A percentile compares a stretch with the other conserved stretches of the same genome.
Conservation (phyloP, 35 echinoderm and acorn worm genomes). For the Amphiura filiformis region DNA sequence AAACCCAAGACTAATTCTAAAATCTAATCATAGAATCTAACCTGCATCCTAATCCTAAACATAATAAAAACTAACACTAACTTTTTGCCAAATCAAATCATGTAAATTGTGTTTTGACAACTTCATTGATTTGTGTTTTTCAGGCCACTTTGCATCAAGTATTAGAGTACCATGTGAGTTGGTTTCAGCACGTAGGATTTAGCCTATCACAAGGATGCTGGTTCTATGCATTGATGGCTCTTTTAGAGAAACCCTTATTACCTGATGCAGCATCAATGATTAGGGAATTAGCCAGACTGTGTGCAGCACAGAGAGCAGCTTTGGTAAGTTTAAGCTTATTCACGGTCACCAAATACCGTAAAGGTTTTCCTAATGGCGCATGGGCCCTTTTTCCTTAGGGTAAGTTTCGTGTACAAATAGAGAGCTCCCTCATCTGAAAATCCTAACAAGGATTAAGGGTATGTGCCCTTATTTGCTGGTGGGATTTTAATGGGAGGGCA, state of each 20-base stretch:
- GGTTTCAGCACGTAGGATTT: slow-evolving; percentile 79
- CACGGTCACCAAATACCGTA: no score
- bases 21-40: no score
- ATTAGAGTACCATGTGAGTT: slow-evolving; percentile 81
- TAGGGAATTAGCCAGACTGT: slow-evolving; percentile 68
- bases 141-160: slow-evolving; percentile 78
- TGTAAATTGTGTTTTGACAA: no score
- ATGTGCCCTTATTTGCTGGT: no score
- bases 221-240: slow-evolving; percentile 85
- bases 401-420: no score
- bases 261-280: slow-evolving; percentile 70
- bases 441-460: no score
- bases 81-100: no score
- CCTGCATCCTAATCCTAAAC: no score
- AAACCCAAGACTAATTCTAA: no score
- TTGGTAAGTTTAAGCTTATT: slow-evolving; percentile 78
- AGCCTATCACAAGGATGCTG: slow-evolving; percentile 82
- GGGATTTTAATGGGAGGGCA: no score
- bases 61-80: no score
- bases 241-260: slow-evolving; percentile 81
- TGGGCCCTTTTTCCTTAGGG: not conserved
- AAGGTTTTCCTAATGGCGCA: not conserved
- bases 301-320: slow-evolving; percentile 59
- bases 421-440: no score
- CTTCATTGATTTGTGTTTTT: not conserved